phyloP scores from a whole-genome alignment of 37 sponge, comb jelly and placozoan genomes.

The Diacarnus erythraeanus region DNA sequence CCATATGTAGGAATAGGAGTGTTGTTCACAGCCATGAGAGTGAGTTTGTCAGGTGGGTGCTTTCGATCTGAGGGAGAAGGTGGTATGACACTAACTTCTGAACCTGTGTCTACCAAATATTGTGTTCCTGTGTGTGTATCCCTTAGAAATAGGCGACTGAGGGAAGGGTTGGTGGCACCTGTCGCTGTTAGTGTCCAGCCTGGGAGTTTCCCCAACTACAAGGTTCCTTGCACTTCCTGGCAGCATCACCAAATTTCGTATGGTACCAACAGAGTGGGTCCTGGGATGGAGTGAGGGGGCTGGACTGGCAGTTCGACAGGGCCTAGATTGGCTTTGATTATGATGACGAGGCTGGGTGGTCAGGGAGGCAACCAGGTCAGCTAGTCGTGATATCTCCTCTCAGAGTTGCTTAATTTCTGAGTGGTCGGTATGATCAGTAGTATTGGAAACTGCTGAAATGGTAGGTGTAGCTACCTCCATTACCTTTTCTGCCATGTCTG shows the following conservation, averaged over 20 bases:
- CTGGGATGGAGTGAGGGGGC: neutral
- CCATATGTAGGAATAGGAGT: slow-evolving; percentile 5
- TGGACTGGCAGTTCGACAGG: slow-evolving; percentile 1
- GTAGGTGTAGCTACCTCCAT: no score
- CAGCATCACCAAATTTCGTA: slow-evolving; percentile 43
- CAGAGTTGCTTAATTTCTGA: slow-evolving; percentile 27
- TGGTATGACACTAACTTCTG: slow-evolving; percentile 32
- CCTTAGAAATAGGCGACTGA: slow-evolving; percentile 47
- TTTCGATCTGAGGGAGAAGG: slow-evolving; percentile 8
- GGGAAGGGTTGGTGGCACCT: slow-evolving; percentile 52
- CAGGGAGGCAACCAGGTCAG: slow-evolving; percentile 40
- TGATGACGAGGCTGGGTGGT: slow-evolving; percentile 11
- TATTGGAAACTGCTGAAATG: neutral
- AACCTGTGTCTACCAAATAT: slow-evolving; percentile 63
- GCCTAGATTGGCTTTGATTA: neutral
- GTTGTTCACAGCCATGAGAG: slow-evolving; percentile 26
- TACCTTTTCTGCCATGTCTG: no score
- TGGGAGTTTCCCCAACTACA: slow-evolving; percentile 55
- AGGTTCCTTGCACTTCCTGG: slow-evolving; percentile 43
- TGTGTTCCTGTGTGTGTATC: slow-evolving; percentile 24
- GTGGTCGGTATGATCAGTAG: neutral
- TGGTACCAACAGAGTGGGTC: slow-evolving; percentile 69
- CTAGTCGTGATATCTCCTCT: slow-evolving; percentile 34
- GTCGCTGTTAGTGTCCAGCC: slow-evolving; percentile 48
- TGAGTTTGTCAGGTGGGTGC: neutral